A percentile compares a stretch with the other conserved stretches of the same genome.
Conservation (phyloP, 2,797 vertebrate genomes). For the Eutrigla gurnardus region DNA sequence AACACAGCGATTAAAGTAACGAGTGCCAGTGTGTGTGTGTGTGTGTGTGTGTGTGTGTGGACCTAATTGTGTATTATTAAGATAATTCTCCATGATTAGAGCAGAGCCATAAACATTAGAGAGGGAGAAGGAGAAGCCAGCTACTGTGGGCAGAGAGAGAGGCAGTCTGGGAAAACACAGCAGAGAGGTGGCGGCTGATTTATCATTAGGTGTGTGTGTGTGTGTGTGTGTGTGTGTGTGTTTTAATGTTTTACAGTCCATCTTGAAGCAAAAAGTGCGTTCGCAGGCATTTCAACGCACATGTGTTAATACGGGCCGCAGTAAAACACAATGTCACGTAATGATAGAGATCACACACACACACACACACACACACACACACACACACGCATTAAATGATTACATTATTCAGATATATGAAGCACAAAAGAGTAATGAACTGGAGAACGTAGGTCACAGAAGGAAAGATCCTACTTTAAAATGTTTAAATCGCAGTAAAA, state of each 20-base stretch:
- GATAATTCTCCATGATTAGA: constrained; percentile 59
- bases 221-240: constrained; percentile 28
- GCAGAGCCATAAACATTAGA: constrained; percentile 62
- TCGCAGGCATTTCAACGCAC: constrained; percentile 38
- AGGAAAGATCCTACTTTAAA: too few relatives aligned
- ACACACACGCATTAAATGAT: too few relatives aligned
- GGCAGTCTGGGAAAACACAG: constrained; percentile 26
- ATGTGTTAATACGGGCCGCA: constrained; percentile 44
- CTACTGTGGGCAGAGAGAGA: constrained; percentile 51
- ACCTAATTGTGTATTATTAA: constrained; percentile 55
- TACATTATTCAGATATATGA: too few relatives aligned
- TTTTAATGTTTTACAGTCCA: constrained; percentile 41
- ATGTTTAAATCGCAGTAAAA: too few relatives aligned
- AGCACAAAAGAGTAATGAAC: too few relatives aligned
- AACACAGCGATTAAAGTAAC: constrained; percentile 15
- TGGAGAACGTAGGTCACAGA: too few relatives aligned
- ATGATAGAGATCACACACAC: too few relatives aligned
- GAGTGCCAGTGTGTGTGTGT: constrained; percentile 16
- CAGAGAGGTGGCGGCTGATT: constrained; percentile 34
- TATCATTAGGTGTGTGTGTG: constrained; percentile 31
- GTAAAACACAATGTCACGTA: constrained; percentile 25
- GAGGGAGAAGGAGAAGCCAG: constrained; percentile 44
- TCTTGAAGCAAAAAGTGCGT: constrained; percentile 38
- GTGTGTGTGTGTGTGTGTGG: background rate
- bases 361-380: too few relatives aligned